Evolutionary conservation across 1,140 invertebrate genomes (phyloP), one percentile per base, ranked within the genome.

Genomic region (Bombyx mandarina): DNA sequence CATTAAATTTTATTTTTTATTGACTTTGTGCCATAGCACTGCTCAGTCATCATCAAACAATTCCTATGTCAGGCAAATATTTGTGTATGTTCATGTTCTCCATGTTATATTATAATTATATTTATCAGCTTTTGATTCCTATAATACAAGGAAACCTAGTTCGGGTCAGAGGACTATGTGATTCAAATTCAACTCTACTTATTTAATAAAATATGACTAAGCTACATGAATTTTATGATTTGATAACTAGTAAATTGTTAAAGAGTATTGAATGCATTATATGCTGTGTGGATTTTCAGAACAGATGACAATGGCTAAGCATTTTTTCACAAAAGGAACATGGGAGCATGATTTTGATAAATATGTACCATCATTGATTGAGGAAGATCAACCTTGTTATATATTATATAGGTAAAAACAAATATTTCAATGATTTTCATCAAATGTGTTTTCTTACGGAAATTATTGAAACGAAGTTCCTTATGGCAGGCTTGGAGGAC

Each of bases 291-390:
- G 48, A 9, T 66, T 90, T 89, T 67, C 82, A 97, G 96, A 98
- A 86, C 92, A 96, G 88, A 78, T 98, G 45, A 82, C 87, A 42
- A 89, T 96, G 53, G 89, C 93, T 43, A 90, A 90, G 62, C 91
- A 92, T 57, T 88, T 92, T 45, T 91, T 93, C 59, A 89, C 91
- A 10, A 91, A 91, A 62, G 91, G 92, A 59, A 92, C 93, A 62
- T 98, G 96, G 96, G 93, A 97, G 71, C 91, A 95, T 56, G 95
- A 97, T 89, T 99, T 95, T 88, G 93, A 97, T 75, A 93, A 92
- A 75, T 89, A 94, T 80, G 89, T 99, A 9, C 87, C 91, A 55
- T 90, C 92, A 3, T 75, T 96, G 51, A 88, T 99, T 43, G 92
- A 96, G 69, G 93, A 95, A 63, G 94, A 95, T 80, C 93, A 97